phyloP scores from a whole-genome alignment of 2,113 vertebrate genomes.

The Genyomyrus donnyi region DNA sequence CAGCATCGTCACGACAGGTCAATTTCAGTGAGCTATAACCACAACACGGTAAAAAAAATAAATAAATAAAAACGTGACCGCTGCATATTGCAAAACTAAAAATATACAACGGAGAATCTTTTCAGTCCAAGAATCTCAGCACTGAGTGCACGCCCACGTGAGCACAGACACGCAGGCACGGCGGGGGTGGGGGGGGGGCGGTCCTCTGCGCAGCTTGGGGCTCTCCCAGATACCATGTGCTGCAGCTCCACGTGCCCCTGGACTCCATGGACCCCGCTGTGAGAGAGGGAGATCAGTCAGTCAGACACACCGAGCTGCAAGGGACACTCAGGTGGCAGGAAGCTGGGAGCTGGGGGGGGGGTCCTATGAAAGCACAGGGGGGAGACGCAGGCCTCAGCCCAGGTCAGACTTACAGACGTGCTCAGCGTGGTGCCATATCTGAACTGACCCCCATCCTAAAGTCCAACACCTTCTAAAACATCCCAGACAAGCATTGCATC shows the following conservation, averaged over 20 bases:
- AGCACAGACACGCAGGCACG: neutral
- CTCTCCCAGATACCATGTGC: neutral
- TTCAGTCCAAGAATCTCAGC: neutral
- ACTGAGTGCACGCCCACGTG: constrained; percentile 20
- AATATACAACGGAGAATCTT: neutral
- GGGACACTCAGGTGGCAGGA: neutral
- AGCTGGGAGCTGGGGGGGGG: neutral
- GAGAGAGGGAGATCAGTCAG: neutral
- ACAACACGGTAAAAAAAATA: neutral
- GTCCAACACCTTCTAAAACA: neutral
- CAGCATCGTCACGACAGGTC: neutral
- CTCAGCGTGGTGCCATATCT: neutral
- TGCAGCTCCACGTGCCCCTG: neutral
- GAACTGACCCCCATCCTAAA: neutral
- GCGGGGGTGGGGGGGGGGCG: neutral
- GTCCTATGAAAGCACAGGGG: neutral
- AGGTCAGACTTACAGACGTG: neutral
- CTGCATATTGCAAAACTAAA: neutral
- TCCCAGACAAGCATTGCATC: neutral
- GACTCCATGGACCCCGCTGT: neutral
- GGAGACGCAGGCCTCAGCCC: neutral
- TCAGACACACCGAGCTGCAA: neutral
- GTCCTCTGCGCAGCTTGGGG: neutral
- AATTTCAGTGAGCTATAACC: neutral
- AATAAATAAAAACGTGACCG: neutral